Evolutionary conservation across 2,797 vertebrate genomes (phyloP).

Genomic region (Podarcis lilfordi): DNA sequence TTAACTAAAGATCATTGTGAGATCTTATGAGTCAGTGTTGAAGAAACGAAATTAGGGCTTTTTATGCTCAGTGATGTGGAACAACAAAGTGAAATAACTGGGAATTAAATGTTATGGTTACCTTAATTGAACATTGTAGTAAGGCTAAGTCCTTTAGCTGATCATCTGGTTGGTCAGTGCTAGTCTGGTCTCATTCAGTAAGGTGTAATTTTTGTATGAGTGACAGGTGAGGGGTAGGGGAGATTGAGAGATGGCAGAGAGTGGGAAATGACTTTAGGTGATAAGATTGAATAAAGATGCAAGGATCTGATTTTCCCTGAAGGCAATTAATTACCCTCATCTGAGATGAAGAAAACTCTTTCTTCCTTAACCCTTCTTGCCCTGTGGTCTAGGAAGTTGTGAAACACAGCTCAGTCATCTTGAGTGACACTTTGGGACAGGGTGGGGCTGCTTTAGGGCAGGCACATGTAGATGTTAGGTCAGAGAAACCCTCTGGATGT

Average conservation of each 20-base stretch:
- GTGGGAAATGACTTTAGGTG: not conserved
- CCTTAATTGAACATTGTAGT: not conserved
- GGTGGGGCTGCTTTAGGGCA: too few relatives aligned
- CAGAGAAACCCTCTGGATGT: accelerated
- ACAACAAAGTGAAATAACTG: not conserved
- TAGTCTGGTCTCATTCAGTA: not conserved
- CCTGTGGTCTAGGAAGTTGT: not conserved
- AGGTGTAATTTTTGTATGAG: not conserved
- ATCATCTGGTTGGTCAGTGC: not conserved
- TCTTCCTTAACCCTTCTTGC: not conserved
- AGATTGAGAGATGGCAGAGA: too few relatives aligned
- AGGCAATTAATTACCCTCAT: not conserved
- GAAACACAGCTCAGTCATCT: too few relatives aligned
- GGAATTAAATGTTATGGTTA: not conserved
- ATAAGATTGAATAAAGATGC: not conserved
- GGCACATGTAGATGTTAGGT: not conserved
- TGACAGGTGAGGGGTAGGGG: not conserved
- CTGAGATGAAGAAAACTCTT: too few relatives aligned
- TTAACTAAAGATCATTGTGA: not conserved
- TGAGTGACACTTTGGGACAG: not conserved
- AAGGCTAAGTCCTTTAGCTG: not conserved
- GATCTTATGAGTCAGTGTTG: not conserved
- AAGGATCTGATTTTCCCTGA: not conserved
- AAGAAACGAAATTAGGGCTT: not conserved
- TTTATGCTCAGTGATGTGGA: not conserved